Evolutionary conservation across 92 coral and sea anemone genomes (phyloP).

Genomic region (Epizoanthus fatuus): DNA sequence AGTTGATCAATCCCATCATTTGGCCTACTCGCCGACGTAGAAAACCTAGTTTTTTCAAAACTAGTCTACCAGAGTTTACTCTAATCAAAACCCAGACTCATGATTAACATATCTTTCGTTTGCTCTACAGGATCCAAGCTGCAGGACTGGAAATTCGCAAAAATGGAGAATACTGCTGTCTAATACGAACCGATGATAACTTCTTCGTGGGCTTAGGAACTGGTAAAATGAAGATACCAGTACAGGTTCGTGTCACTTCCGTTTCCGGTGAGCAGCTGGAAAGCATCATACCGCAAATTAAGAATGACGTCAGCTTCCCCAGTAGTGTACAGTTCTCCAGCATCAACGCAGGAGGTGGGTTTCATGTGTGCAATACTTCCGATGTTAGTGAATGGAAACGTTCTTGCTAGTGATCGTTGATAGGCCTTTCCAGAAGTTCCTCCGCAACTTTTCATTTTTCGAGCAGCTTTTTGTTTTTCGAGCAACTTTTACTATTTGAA

Average conservation of each 20-base stretch:
- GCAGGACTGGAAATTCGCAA: constrained; percentile 80
- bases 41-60: too few relatives aligned
- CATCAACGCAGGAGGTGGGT: constrained; percentile 68
- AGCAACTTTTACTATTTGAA: too few relatives aligned
- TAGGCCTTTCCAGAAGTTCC: too few relatives aligned
- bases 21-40: too few relatives aligned
- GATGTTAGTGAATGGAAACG: too few relatives aligned
- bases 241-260: constrained; percentile 83
- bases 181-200: constrained; percentile 76
- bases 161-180: constrained; percentile 68
- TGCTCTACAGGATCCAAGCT: constrained; percentile 71
- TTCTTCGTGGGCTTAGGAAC: constrained; percentile 76
- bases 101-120: not conserved
- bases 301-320: constrained; percentile 68
- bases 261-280: constrained; percentile 80
- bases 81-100: too few relatives aligned
- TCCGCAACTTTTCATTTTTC: too few relatives aligned
- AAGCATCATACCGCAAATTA: constrained; percentile 59
- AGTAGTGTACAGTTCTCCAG: constrained; percentile 76
- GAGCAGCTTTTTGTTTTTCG: too few relatives aligned
- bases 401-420: too few relatives aligned
- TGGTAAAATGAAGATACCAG: constrained; percentile 66
- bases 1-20: too few relatives aligned
- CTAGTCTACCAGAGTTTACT: too few relatives aligned
- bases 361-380: too few relatives aligned